Evolutionary conservation across 2,113 vertebrate genomes (phyloP).

Genomic region (Charadrius vociferus): DNA sequence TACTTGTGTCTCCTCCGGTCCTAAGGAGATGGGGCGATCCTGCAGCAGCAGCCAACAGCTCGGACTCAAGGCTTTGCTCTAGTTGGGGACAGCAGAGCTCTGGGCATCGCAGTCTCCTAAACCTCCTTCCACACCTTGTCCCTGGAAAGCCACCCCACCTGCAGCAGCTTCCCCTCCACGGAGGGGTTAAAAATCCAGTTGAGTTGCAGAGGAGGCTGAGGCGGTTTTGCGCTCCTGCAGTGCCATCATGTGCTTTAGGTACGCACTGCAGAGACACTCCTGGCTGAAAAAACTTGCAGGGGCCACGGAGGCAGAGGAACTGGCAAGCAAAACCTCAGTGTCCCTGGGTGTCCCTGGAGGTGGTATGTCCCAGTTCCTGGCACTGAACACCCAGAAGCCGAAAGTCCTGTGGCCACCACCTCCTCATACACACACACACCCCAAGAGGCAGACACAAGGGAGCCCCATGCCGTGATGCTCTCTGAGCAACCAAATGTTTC

Average conservation of each 20-base stretch:
- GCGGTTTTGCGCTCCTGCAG: constrained; percentile 67
- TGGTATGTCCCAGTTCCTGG: background rate
- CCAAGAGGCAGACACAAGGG: accelerated
- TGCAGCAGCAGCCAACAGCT: background rate
- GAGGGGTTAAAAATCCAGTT: background rate
- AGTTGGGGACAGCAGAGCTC: accelerated
- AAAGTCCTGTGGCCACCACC: background rate
- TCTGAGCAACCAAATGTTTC: accelerated
- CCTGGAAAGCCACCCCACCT: accelerated
- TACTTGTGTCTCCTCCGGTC: background rate
- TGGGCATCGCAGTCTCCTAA: accelerated
- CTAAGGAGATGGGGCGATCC: background rate
- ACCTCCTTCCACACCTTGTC: accelerated
- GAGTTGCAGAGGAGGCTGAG: background rate
- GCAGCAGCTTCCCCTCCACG: background rate
- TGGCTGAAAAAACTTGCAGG: background rate
- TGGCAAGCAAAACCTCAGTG: accelerated
- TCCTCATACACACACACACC: accelerated
- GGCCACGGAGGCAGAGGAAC: background rate
- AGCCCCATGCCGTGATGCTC: background rate
- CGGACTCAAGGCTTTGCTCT: background rate
- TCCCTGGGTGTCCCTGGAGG: background rate
- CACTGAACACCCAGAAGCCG: background rate
- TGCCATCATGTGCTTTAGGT: constrained; percentile 65
- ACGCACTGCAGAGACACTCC: background rate